Percentiles rank a stretch among this genome's conserved stretches.
phyloP scores from a whole-genome alignment of 2,888 invertebrate species.

The Piscicola geometra region DNA sequence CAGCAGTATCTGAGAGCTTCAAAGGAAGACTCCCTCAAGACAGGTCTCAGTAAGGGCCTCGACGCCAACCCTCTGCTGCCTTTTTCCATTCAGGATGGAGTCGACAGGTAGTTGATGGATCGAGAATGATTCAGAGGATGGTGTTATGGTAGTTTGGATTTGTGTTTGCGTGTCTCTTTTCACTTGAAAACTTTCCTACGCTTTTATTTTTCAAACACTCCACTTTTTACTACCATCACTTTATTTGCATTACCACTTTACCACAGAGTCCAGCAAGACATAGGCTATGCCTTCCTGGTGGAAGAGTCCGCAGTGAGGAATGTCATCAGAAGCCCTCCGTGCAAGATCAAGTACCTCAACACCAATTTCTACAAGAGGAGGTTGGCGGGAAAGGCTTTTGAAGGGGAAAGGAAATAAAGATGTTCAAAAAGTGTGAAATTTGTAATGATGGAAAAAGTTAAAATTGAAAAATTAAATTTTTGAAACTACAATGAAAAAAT shows the following conservation, averaged over 20 bases:
- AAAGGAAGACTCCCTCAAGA: neutral
- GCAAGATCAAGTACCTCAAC: neutral
- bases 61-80: slow-evolving; percentile 1
- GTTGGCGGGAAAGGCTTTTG: no score
- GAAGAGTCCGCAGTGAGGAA: slow-evolving; percentile 12
- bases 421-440: no score
- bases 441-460: no score
- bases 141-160: no score
- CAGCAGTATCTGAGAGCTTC: neutral
- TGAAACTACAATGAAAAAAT: no score
- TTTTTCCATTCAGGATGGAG: neutral
- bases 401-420: no score
- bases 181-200: no score
- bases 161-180: no score
- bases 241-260: neutral
- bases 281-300: slow-evolving; percentile 17
- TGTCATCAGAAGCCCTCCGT: neutral
- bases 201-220: no score
- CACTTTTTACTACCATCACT: no score
- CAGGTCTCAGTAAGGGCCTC: neutral
- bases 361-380: slow-evolving; percentile 18
- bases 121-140: no score
- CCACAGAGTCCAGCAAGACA: slow-evolving; percentile 21
- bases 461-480: no score
- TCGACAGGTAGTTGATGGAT: neutral